phyloP scores from a whole-genome alignment of 1,140 invertebrate genomes.

The Fopius arisanus region DNA sequence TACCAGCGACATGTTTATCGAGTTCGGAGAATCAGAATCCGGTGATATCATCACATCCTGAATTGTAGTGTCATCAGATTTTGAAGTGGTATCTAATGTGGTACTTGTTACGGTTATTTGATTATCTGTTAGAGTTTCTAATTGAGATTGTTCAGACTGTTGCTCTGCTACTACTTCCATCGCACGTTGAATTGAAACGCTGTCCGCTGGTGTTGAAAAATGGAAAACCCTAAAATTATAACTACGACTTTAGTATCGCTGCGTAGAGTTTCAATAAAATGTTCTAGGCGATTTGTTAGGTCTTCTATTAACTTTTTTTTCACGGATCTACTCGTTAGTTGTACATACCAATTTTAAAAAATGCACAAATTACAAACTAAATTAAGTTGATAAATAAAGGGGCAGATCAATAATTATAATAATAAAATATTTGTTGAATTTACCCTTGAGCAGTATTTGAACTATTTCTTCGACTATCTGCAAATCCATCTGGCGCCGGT shows the following conservation, averaged over 20 bases:
- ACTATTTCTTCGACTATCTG: constrained; percentile 74
- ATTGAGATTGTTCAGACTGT: constrained; percentile 41
- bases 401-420: neutral
- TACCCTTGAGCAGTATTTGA: constrained; percentile 69
- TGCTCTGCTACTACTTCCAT: constrained; percentile 33
- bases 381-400: no score
- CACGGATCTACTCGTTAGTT: no score
- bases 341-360: no score
- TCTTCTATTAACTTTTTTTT: no score
- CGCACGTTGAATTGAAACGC: constrained; percentile 24
- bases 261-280: no score
- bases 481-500: constrained; percentile 79
- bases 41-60: constrained; percentile 59
- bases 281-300: no score
- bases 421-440: constrained; percentile 17
- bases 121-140: constrained; percentile 49
- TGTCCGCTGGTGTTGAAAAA: constrained; percentile 39
- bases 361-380: no score
- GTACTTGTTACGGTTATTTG: constrained; percentile 52
- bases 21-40: constrained; percentile 53
- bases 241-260: no score
- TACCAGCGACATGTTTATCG: constrained; percentile 39
- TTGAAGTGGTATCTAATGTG: constrained; percentile 53
- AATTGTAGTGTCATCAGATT: constrained; percentile 50
- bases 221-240: constrained; percentile 45